phyloP scores from a whole-genome alignment of 2,113 vertebrate species.

The Grammomys dolichurus region DNA sequence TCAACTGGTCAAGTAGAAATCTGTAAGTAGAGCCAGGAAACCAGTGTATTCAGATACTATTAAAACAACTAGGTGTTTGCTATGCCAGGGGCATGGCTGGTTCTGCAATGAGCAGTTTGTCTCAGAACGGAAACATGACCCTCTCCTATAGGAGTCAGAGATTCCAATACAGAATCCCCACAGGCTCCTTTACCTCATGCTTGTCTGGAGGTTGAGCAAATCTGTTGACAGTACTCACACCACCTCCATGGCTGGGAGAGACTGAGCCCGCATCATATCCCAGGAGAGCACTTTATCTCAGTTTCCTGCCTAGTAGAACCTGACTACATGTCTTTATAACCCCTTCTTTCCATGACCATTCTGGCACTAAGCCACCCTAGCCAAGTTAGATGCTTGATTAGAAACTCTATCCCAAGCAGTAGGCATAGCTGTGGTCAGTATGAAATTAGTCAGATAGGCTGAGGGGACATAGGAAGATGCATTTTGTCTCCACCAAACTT shows the following conservation, averaged over 20 bases:
- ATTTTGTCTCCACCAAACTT: not conserved
- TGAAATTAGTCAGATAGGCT: not conserved
- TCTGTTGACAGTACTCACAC: not conserved
- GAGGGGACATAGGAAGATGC: not conserved
- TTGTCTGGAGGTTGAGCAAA: not conserved
- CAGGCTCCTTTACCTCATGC: not conserved
- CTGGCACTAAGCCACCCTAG: not conserved
- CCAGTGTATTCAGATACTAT: constrained; percentile 1
- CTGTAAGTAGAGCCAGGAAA: constrained; percentile 10
- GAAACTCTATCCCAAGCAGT: not conserved
- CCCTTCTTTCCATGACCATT: not conserved
- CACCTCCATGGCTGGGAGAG: not conserved
- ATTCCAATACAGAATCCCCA: not conserved
- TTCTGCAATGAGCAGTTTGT: not conserved
- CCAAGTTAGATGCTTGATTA: not conserved
- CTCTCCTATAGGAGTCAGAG: not conserved
- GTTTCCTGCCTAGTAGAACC: not conserved
- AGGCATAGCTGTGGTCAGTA: not conserved
- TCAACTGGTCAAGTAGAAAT: not conserved
- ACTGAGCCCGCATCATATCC: not conserved
- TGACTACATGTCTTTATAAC: not conserved
- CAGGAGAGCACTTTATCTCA: not conserved
- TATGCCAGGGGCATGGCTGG: not conserved
- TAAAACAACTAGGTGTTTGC: not conserved
- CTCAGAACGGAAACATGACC: not conserved